Conservation (phyloP, 2,888 invertebrate species). For the Pristionchus arcanus region DNA sequence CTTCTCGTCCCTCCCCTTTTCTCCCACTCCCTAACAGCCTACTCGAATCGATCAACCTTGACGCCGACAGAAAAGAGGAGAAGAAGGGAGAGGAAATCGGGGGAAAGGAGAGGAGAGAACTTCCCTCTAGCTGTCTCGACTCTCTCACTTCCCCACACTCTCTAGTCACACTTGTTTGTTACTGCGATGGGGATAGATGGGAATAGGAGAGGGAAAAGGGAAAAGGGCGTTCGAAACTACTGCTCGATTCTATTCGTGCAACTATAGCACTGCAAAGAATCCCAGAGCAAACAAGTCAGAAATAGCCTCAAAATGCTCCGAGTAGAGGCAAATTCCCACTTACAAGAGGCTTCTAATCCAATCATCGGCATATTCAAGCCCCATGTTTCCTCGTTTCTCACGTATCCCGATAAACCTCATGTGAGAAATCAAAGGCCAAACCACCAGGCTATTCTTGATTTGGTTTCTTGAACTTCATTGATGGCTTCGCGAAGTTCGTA, state of each 20-base stretch:
- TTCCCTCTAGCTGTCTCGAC: not conserved
- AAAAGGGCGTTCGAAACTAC: constrained; percentile 21
- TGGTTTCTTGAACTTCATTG: too few species aligned
- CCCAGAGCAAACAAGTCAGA: constrained; percentile 1
- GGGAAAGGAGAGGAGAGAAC: not conserved
- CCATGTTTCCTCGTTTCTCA: not conserved
- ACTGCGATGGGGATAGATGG: constrained; percentile 6
- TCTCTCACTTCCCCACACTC: not conserved
- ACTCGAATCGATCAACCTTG: constrained; percentile 3
- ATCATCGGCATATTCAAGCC: constrained; percentile 13
- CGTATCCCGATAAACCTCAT: not conserved
- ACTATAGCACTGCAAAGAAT: not conserved
- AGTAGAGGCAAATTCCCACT: not conserved
- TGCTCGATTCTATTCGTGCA: not conserved
- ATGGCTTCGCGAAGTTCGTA: too few species aligned
- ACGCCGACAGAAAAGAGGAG: not conserved
- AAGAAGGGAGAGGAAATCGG: not conserved
- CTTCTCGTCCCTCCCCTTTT: not conserved
- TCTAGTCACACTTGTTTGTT: constrained; percentile 29
- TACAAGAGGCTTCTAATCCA: constrained; percentile 16
- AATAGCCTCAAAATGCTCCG: not conserved
- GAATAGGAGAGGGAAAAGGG: not conserved
- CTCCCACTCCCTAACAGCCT: not conserved
- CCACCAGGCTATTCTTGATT: not conserved
- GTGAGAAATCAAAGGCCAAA: not conserved